These are phyloP conservation scores for Hemiprocne comata DNA, from an alignment of 2,113 vertebrate species.

Conservation along the genomic window DNA sequence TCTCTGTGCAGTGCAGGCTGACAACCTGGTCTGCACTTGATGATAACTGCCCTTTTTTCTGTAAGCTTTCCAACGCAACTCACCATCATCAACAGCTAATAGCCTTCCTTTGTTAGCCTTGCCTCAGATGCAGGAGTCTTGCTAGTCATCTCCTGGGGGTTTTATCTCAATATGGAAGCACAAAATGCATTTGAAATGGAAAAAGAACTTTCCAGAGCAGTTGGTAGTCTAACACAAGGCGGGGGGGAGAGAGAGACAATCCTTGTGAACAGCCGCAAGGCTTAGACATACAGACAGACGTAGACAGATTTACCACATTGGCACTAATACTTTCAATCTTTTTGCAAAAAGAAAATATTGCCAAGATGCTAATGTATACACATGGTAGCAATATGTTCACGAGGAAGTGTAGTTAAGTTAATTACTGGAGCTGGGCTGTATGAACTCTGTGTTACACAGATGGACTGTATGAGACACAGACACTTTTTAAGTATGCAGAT, in stretches of 20 bases:
- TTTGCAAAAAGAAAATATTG: constrained; percentile 63
- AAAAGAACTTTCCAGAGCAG: constrained; percentile 48
- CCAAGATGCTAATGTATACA: constrained; percentile 67
- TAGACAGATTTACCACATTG: constrained; percentile 60
- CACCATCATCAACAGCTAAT: background rate
- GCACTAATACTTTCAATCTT: constrained; percentile 58
- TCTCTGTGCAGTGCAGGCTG: background rate
- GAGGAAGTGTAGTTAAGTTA: constrained; percentile 59
- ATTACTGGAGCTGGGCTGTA: constrained; percentile 48
- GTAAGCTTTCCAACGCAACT: background rate
- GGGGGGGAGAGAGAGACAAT: background rate
- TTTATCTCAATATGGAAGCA: constrained; percentile 33
- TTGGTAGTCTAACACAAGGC: constrained; percentile 43
- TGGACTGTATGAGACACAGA: constrained; percentile 10
- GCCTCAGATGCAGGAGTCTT: constrained; percentile 18
- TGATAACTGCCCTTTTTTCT: background rate
- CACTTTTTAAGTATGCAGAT: constrained; percentile 62
- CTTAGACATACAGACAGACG: constrained; percentile 54
- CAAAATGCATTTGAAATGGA: constrained; percentile 35
- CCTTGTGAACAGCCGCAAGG: constrained; percentile 12
- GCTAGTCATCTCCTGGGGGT: constrained; percentile 21
- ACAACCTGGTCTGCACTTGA: background rate
- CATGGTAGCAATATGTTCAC: constrained; percentile 68
- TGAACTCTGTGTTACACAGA: constrained; percentile 59
- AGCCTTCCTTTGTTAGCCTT: constrained; percentile 40